Evolutionary conservation across 2,113 vertebrate species (phyloP), one percentile per base, ranked within the genome.

Genomic region (Lepus europaeus): DNA sequence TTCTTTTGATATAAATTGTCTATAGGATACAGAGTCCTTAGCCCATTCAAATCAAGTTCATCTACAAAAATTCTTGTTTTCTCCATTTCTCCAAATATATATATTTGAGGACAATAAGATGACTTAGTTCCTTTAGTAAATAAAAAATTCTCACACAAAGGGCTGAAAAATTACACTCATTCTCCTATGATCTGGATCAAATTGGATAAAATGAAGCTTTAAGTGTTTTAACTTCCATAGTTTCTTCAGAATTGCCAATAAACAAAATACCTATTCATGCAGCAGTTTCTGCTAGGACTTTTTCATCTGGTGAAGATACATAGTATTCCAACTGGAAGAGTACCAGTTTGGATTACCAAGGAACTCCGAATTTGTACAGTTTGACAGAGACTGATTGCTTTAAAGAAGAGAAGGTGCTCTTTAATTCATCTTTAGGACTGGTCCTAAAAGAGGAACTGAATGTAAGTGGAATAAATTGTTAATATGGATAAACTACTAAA

Each of bases 41-140:
- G 97, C 73, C 99, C 99, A 98, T 99, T 99, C 99, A 99, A 98
- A 91, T 99, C 99, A 98, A 99, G 99, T 97, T 99, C 99, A 97
- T 99, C 99, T 73, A 99, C 99, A 2, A 99, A 99, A 82, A 99
- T 78, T 97, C 99, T 98, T 4, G 99, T 99, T 98, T 99, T 99
- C 85, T 99, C 99, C 93, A 99, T 98, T 98, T 99, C 99, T 83
- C 99, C 99, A 74, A 98, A 98, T 93, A 98, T 99, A 98, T 99
- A 78, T 98, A 96, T 36, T 98, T 98, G 84, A 99, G 99, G 92
- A 99, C 98, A 97, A 99, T 97, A 82, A 82, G 99, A 98, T 13
- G 99, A 99, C 96, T 99, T 99, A 5, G 99, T 99, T 90, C 99
- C 99, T 98, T 99, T 99, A 89, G 99, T 99, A 97, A 99, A 99